Evolutionary conservation across 2,113 vertebrate species (phyloP).

Genomic region (Sebastes schlegelii): DNA sequence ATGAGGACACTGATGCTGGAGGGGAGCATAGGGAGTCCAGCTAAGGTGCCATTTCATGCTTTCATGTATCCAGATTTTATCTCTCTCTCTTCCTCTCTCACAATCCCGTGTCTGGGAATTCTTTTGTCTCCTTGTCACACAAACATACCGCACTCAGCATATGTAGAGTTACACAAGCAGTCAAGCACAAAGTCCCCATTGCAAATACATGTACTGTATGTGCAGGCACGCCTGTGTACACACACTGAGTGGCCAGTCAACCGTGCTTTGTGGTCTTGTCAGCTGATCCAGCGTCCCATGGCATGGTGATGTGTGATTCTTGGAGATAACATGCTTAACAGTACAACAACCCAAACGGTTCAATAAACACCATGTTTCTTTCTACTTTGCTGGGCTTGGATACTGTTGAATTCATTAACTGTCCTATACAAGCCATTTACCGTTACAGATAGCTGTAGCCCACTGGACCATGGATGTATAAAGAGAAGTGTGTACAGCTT

Average conservation of each 20-base stretch:
- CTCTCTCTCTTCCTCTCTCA: slow-evolving; percentile 27
- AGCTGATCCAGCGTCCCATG: slow-evolving; percentile 54
- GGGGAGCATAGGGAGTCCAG: slow-evolving; percentile 25
- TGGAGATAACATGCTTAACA: slow-evolving; percentile 45
- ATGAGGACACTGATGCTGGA: slow-evolving; percentile 36
- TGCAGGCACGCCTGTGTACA: background rate
- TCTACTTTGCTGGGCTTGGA: slow-evolving; percentile 20
- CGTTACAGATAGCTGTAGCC: background rate
- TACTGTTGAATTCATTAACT: slow-evolving; percentile 32
- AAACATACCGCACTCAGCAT: slow-evolving; percentile 65
- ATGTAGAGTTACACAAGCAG: slow-evolving; percentile 68
- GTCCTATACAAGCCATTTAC: slow-evolving; percentile 8
- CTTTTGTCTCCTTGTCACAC: slow-evolving; percentile 59
- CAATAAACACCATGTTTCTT: slow-evolving; percentile 58
- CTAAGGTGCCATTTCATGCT: slow-evolving; percentile 34
- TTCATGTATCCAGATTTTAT: slow-evolving; percentile 25
- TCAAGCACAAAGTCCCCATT: slow-evolving; percentile 53
- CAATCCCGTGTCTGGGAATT: slow-evolving; percentile 46
- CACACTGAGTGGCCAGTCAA: slow-evolving; percentile 41
- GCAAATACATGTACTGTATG: slow-evolving; percentile 49
- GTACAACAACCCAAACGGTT: slow-evolving; percentile 46
- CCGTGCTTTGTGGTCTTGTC: slow-evolving; percentile 57
- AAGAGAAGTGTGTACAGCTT: too few relatives aligned
- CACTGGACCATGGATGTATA: too few relatives aligned
- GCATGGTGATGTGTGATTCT: slow-evolving; percentile 55